Evolutionary conservation across 2,113 vertebrate species (phyloP), one percentile per base, ranked within the genome.

Genomic region (Dipodomys merriami): DNA sequence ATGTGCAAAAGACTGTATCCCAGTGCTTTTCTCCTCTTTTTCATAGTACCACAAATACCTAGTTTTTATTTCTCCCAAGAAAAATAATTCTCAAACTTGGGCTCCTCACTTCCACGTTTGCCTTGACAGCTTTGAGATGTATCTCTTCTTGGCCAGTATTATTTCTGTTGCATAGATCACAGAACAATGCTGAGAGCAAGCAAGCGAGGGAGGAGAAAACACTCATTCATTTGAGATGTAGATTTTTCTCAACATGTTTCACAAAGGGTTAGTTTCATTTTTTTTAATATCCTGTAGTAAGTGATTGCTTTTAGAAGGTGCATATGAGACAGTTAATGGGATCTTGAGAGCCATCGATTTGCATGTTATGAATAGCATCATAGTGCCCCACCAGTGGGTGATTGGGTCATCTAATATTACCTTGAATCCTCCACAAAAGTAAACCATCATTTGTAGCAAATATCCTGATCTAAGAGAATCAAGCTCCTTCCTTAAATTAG

Each of bases 41-140:
- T 49, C 85, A 57, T 53, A 53, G 20, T 4, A 6, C 68, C 30
- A 39, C 71, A 92, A 15, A 71, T 57, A 67, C 39, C 68, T 68
- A 46, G 25, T 86, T 89, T 46, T 94, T 86, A 91, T 89, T 92
- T 64, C 91, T 93, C 20, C 57, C 73, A 13, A n/a, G 82, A 44
- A 78, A 93, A 87, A 90, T 76, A n/a, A 91, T 90, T 95, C 88
- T 76, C 33, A 87, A 73, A 83, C 57, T 76, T 57, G 53, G n/a
- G 68, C 29, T 25, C 53, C 76, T 86, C 29, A 39, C 91, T 96
- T 95, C 95, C 90, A 95, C 94, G 88, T 95, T 95, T 60, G 22
- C n/a, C 88, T 79, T 87, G 89, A 84, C 30, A 65, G 27, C 82
- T 95, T 93, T 96, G 93, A 96, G 95, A 78, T 83, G 88, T 46